Percentiles rank a stretch among this genome's conserved stretches.
phyloP scores from a whole-genome alignment of 30 jellyfish, hydroid and myxozoan genomes.

The Chironex yamaguchii region DNA sequence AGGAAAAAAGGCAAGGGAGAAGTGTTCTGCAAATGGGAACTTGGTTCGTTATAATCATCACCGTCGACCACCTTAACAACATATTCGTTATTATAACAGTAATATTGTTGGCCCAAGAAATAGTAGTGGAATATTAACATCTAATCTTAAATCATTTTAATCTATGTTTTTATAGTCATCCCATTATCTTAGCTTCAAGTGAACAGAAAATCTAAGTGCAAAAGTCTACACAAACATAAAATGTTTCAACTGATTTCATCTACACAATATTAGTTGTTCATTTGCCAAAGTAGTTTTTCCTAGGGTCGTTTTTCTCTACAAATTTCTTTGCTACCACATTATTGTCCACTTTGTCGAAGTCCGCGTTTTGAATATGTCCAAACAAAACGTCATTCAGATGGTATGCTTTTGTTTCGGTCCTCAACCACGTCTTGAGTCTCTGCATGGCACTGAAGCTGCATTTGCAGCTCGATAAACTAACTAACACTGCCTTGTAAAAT shows the following conservation, averaged over 20 bases:
- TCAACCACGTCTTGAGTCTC: constrained; percentile 52
- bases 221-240: not conserved
- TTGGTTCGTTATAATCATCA: not conserved
- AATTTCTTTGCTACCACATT: not conserved
- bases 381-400: constrained; percentile 61
- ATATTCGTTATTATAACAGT: not conserved
- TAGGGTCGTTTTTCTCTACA: not conserved
- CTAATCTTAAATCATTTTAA: not conserved
- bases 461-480: constrained; percentile 39
- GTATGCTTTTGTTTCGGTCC: constrained; percentile 37
- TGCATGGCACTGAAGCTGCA: constrained; percentile 75
- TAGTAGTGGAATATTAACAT: not conserved
- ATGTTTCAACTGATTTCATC: not conserved
- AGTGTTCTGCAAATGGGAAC: not conserved
- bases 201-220: not conserved
- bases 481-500: not conserved
- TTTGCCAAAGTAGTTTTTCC: not conserved
- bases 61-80: not conserved
- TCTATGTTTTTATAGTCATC: not conserved
- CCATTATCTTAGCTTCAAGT: no score
- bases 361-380: constrained; percentile 26
- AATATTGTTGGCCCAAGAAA: not conserved
- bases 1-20: not conserved
- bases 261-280: not conserved
- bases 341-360: not conserved